A percentile compares a stretch with the other conserved stretches of the same genome.
Evolutionary conservation across 2,113 vertebrate genomes (phyloP).

Genomic region (Actenoides lindsayi): DNA sequence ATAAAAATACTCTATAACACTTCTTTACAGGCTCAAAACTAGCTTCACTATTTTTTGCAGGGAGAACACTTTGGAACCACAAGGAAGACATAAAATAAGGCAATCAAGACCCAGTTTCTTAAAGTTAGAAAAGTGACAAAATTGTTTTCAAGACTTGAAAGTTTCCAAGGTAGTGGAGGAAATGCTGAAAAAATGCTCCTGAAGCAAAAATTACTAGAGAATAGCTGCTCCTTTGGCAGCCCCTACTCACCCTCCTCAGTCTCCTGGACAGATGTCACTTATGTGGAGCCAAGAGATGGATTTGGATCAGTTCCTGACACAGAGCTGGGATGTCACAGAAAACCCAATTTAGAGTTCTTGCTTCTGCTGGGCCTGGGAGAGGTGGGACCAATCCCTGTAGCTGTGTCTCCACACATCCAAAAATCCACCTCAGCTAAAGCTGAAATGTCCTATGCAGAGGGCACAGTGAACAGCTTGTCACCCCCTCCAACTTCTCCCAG

Average conservation of each 20-base stretch:
- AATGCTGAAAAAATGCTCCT: not conserved
- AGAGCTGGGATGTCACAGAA: not conserved
- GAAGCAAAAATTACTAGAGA: not conserved
- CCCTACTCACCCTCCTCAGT: not conserved
- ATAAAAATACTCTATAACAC: constrained; percentile 41
- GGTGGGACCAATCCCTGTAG: not conserved
- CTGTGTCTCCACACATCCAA: not conserved
- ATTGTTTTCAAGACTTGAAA: constrained; percentile 28
- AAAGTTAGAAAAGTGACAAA: constrained; percentile 40
- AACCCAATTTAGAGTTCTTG: not conserved
- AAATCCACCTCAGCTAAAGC: not conserved
- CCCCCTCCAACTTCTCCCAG: not conserved
- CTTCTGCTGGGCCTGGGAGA: not conserved
- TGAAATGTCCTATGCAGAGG: not conserved
- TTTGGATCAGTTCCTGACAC: not conserved
- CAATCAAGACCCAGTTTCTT: constrained; percentile 16
- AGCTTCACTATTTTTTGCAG: constrained; percentile 2
- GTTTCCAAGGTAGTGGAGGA: not conserved
- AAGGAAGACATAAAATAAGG: constrained; percentile 40
- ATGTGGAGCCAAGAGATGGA: not conserved
- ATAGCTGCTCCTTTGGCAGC: not conserved
- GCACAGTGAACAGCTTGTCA: not conserved
- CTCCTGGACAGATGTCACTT: not conserved
- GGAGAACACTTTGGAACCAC: constrained; percentile 21
- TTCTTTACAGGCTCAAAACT: constrained; percentile 16